A percentile compares a stretch with the other conserved stretches of the same genome.
These are phyloP conservation scores for Acanthiza pusilla DNA, from an alignment of 2,797 vertebrate genomes.

Conservation along the genomic window DNA sequence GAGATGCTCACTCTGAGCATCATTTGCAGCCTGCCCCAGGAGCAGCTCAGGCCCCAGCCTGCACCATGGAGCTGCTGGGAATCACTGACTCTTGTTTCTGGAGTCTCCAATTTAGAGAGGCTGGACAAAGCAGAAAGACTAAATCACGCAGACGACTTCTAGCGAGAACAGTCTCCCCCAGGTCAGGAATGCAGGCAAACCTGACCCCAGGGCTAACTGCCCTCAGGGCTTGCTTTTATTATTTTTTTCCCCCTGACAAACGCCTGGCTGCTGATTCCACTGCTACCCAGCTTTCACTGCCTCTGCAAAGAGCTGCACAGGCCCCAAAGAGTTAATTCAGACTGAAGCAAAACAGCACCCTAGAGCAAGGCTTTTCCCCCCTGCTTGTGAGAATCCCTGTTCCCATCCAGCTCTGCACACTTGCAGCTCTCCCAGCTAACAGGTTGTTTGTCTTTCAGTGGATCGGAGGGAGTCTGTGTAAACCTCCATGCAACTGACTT, in stretches of 20 bases:
- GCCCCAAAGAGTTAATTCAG: not conserved
- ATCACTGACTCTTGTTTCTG: not conserved
- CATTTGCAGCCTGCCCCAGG: not conserved
- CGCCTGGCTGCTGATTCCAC: not conserved
- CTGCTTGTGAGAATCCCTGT: not conserved
- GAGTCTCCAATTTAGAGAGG: not conserved
- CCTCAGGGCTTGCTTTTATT: constrained; percentile 28
- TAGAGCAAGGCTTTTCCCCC: not conserved
- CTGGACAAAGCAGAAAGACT: not conserved
- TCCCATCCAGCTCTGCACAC: not conserved
- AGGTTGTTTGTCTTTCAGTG: constrained; percentile 45
- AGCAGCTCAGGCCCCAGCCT: not conserved
- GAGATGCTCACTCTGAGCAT: not conserved
- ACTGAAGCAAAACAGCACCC: not conserved
- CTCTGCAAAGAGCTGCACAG: not conserved
- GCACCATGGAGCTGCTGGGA: not conserved
- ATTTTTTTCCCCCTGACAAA: not conserved
- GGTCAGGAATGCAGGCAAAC: constrained; percentile 51
- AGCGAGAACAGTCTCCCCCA: not conserved
- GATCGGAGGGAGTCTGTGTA: constrained; percentile 39
- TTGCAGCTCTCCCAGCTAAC: constrained; percentile 21
- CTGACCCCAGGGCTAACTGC: constrained; percentile 30
- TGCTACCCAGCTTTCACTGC: not conserved
- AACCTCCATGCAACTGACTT: constrained; percentile 52
- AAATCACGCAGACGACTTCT: not conserved